A percentile compares a stretch with the other conserved stretches of the same genome.
These are phyloP conservation scores for Oscheius onirici DNA, from an alignment of 2,888 invertebrate species.

Conservation along the genomic window DNA sequence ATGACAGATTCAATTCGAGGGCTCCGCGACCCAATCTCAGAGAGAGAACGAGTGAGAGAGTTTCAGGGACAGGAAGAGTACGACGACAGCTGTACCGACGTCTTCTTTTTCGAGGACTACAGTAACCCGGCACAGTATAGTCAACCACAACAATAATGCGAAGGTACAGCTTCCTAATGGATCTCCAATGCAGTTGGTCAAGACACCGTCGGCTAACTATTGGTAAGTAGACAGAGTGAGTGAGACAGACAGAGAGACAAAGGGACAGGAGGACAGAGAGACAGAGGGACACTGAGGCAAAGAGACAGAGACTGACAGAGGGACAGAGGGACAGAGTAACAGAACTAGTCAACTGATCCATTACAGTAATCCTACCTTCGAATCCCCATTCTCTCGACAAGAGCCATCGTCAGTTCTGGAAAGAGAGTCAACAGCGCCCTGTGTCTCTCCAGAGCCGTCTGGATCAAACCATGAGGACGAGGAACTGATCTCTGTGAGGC, in stretches of 20 bases:
- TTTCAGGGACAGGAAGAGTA: constrained; percentile 26
- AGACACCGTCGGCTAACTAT: constrained; percentile 6
- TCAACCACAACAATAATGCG: constrained; percentile 25
- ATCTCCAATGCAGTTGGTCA: background rate
- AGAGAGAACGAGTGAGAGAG: background rate
- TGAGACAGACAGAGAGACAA: background rate
- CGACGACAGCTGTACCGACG: constrained; percentile 13
- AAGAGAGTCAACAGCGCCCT: constrained; percentile 62
- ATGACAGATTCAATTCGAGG: constrained; percentile 21
- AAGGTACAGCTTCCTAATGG: background rate
- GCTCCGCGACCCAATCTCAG: too few species aligned
- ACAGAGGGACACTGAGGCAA: background rate
- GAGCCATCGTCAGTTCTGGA: constrained; percentile 63
- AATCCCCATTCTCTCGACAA: constrained; percentile 37
- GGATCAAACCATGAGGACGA: constrained; percentile 33
- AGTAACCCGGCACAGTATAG: constrained; percentile 14
- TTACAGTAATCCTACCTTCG: constrained; percentile 50
- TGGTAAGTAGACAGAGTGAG: constrained; percentile 6
- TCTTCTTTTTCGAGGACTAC: constrained; percentile 22
- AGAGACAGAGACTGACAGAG: constrained; percentile 6
- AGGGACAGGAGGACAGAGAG: too few species aligned
- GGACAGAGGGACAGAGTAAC: background rate
- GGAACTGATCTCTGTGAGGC: constrained; percentile 34
- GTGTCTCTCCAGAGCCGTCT: constrained; percentile 52
- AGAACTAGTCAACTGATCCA: background rate